Percentiles rank a stretch among this genome's conserved stretches.
These are phyloP conservation scores for Erebia aethiops DNA, from an alignment of 2,888 invertebrate genomes.

Conservation along the genomic window DNA sequence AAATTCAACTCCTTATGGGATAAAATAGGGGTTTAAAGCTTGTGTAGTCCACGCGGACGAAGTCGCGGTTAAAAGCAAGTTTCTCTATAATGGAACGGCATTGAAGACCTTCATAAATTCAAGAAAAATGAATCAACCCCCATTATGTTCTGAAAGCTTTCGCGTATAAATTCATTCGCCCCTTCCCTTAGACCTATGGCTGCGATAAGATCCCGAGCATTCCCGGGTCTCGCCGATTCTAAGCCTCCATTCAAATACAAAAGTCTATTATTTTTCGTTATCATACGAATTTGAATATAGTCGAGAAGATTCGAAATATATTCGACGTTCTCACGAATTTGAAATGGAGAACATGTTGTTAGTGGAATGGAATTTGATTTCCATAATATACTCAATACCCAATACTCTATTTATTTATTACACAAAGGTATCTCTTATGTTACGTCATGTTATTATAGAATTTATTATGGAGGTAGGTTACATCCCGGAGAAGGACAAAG, in stretches of 20 bases:
- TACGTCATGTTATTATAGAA: too few relatives aligned
- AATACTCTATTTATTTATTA: too few relatives aligned
- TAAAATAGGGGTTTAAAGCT: too few relatives aligned
- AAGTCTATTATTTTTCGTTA: constrained; percentile 15
- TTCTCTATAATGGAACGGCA: not conserved
- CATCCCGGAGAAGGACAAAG: too few relatives aligned
- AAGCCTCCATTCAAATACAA: constrained; percentile 20
- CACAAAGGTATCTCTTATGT: too few relatives aligned
- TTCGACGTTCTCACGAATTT: not conserved
- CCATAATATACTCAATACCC: not conserved
- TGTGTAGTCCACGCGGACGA: too few relatives aligned
- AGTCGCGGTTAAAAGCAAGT: not conserved
- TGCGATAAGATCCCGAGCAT: constrained; percentile 14
- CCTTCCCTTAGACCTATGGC: constrained; percentile 11
- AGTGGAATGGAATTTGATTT: constrained; percentile 13
- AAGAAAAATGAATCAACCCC: constrained; percentile 17
- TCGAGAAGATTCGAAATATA: constrained; percentile 12
- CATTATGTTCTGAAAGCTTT: constrained; percentile 29
- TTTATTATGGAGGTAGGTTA: too few relatives aligned
- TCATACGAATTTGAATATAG: constrained; percentile 17
- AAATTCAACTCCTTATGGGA: too few relatives aligned
- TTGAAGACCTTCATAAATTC: constrained; percentile 16
- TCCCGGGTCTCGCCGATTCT: constrained; percentile 1
- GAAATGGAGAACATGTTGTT: constrained; percentile 3
- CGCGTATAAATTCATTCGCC: constrained; percentile 24